These are phyloP conservation scores for Drosophila subobscura DNA, from an alignment of 1,140 invertebrate species.

Conservation along the genomic window DNA sequence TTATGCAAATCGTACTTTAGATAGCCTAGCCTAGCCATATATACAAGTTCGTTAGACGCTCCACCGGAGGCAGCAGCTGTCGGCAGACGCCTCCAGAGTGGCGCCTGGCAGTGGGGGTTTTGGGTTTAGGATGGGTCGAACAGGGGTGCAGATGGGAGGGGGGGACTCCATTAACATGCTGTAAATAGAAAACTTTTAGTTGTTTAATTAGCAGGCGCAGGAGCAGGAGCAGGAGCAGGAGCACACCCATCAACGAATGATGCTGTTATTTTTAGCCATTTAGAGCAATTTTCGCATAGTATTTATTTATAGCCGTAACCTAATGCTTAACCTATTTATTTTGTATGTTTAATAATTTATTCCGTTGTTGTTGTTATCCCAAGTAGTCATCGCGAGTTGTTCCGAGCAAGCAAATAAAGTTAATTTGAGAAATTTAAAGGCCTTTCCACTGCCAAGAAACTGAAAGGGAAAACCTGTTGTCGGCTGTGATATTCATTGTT, in stretches of 20 bases:
- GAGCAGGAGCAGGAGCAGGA: too few species aligned
- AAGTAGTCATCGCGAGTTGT: conserved; percentile 56
- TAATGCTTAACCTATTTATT: conserved; percentile 38
- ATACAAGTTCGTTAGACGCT: conserved; percentile 37
- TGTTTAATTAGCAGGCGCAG: conserved; percentile 62
- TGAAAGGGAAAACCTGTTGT: too few species aligned
- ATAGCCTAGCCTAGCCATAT: conserved; percentile 65
- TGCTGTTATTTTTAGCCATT: conserved; percentile 74
- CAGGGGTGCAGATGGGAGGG: conserved; percentile 13
- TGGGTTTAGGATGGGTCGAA: too few species aligned
- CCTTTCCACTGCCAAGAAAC: background rate
- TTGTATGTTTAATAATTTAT: conserved; percentile 29
- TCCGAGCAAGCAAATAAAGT: conserved; percentile 60
- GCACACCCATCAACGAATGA: conserved; percentile 18
- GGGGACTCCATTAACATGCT: conserved; percentile 56
- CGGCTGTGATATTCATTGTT: too few species aligned
- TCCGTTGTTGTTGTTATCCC: conserved; percentile 55
- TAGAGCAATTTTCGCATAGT: conserved; percentile 61
- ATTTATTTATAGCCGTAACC: conserved; percentile 56
- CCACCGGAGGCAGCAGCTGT: conserved; percentile 47
- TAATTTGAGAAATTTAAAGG: background rate
- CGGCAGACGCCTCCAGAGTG: conserved; percentile 8
- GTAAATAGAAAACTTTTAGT: conserved; percentile 72
- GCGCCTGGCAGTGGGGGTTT: conserved; percentile 6
- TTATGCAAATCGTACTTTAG: conserved; percentile 75